Evolutionary conservation across 2,113 vertebrate species (phyloP).

Genomic region (Xiphophorus hellerii): DNA sequence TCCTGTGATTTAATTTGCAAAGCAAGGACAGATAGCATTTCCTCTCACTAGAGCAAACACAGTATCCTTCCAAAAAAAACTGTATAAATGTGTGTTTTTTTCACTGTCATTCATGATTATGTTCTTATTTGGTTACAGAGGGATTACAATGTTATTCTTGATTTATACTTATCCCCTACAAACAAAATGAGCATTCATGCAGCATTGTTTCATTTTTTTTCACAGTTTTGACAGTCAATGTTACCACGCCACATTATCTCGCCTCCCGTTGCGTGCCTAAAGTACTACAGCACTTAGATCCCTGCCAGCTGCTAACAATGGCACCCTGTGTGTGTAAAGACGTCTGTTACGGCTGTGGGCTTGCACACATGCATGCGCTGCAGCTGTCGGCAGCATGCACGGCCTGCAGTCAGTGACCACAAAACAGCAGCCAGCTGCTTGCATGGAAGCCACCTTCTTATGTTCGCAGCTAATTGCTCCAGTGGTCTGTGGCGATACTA

Average conservation of each 20-base stretch:
- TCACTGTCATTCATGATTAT: not conserved
- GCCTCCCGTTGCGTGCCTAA: constrained; percentile 49
- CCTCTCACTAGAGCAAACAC: not conserved
- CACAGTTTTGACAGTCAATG: constrained; percentile 51
- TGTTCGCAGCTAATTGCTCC: constrained; percentile 32
- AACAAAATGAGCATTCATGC: constrained; percentile 44
- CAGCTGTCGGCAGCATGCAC: constrained; percentile 58
- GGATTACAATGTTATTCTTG: constrained; percentile 18
- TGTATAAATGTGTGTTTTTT: not conserved
- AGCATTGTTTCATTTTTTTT: constrained; percentile 49
- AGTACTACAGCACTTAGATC: constrained; percentile 63
- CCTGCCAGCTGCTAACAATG: constrained; percentile 76
- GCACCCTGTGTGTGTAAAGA: constrained; percentile 62
- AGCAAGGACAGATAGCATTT: not conserved
- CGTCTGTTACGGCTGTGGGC: constrained; percentile 31
- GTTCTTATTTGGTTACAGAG: not conserved
- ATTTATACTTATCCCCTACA: constrained; percentile 26
- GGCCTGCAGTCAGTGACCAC: constrained; percentile 32
- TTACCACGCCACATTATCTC: constrained; percentile 47
- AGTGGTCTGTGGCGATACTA: constrained; percentile 10
- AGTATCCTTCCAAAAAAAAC: not conserved
- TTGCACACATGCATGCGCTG: constrained; percentile 41
- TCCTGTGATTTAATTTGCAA: not conserved
- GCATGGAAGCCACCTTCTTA: constrained; percentile 28
- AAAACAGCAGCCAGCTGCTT: constrained; percentile 46